Percentiles rank a stretch among this genome's conserved stretches.
Evolutionary conservation across 2,888 invertebrate genomes (phyloP).

Genomic region (Anarsia innoxiella): DNA sequence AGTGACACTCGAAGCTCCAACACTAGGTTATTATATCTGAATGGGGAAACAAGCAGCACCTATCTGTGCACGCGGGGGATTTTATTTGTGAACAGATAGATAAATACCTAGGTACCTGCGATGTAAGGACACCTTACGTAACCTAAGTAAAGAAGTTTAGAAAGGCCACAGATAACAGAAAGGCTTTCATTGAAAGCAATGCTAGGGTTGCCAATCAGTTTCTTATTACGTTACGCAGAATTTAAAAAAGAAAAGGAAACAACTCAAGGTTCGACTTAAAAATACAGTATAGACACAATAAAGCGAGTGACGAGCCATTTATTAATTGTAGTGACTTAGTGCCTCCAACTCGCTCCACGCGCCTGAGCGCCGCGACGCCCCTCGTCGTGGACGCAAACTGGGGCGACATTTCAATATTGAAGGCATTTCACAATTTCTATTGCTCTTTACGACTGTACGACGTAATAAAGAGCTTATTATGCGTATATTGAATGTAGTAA

Average conservation of each 20-base stretch:
- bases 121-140: no score
- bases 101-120: no score
- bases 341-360: slow-evolving; percentile 19
- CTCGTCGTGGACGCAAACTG: slow-evolving; percentile 40
- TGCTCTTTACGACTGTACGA: slow-evolving; percentile 53
- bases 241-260: no score
- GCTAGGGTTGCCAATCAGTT: no score
- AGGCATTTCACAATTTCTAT: slow-evolving; percentile 66
- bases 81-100: no score
- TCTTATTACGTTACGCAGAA: no score
- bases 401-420: slow-evolving; percentile 67
- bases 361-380: slow-evolving; percentile 21
- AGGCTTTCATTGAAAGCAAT: slow-evolving; percentile 25
- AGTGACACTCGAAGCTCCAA: slow-evolving; percentile 51
- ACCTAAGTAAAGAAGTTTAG: no score
- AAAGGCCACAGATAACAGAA: slow-evolving; percentile 17
- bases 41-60: no score
- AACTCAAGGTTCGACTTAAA: no score
- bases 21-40: slow-evolving; percentile 3
- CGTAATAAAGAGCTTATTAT: slow-evolving; percentile 56
- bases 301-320: slow-evolving; percentile 45
- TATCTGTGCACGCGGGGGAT: no score
- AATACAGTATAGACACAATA: slow-evolving; percentile 30
- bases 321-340: slow-evolving; percentile 47
- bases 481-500: slow-evolving; percentile 40